phyloP scores from a whole-genome alignment of 2,113 vertebrate genomes.

The Boulengeromyrus knoepffleri region DNA sequence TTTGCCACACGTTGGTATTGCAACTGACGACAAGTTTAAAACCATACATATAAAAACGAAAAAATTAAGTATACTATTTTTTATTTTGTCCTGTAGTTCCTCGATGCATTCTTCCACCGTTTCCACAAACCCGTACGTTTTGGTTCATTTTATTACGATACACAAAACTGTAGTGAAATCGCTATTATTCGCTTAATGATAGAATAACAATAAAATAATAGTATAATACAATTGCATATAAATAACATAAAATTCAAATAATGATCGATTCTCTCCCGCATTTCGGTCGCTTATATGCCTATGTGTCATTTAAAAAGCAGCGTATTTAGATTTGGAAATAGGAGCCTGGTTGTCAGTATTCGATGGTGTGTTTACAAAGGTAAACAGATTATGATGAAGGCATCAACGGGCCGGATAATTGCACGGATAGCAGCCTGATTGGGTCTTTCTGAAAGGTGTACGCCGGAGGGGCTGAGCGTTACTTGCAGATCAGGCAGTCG shows the following conservation, averaged over 20 bases:
- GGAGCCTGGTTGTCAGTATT: background rate
- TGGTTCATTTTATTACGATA: background rate
- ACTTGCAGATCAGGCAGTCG: background rate
- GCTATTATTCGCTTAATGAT: background rate
- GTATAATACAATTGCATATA: background rate
- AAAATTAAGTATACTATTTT: background rate
- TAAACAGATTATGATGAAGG: background rate
- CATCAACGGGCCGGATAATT: background rate
- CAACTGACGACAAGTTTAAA: background rate
- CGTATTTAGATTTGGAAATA: background rate
- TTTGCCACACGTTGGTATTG: slow-evolving; percentile 10
- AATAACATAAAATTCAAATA: background rate
- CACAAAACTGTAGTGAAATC: background rate
- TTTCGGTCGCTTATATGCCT: background rate
- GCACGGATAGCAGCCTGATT: background rate
- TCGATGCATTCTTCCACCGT: background rate
- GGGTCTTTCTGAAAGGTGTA: background rate
- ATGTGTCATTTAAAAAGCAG: background rate
- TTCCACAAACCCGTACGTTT: background rate
- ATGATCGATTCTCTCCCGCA: background rate
- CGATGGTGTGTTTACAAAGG: background rate
- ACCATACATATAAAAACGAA: background rate
- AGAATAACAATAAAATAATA: background rate
- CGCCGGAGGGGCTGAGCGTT: background rate
- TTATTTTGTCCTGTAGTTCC: background rate